Conservation (phyloP, 2,888 invertebrate species). For the Aporophyla lueneburgensis region DNA sequence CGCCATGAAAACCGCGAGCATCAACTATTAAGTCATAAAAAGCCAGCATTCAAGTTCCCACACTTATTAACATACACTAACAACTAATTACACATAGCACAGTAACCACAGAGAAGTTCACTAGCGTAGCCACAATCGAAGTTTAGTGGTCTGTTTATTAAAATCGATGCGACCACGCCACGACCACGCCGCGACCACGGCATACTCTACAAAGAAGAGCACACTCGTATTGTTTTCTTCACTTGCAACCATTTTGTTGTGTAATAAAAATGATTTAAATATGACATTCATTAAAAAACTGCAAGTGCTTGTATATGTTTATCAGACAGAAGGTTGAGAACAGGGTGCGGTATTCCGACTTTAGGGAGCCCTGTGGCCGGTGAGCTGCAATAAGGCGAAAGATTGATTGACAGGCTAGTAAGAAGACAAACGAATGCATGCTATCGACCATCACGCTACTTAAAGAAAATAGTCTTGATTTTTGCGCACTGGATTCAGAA, state of each 20-base stretch:
- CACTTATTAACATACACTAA: constrained; percentile 26
- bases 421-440: neutral
- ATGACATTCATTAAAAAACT: neutral
- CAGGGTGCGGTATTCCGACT: neutral
- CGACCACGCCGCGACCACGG: constrained; percentile 44
- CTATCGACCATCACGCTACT: neutral
- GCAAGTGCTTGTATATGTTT: neutral
- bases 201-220: constrained; percentile 15
- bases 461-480: neutral
- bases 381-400: neutral
- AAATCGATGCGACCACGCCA: constrained; percentile 64
- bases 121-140: constrained; percentile 57
- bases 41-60: neutral
- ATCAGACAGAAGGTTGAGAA: neutral
- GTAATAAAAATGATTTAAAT: neutral
- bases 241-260: neutral
- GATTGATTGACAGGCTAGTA: neutral
- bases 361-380: neutral
- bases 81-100: constrained; percentile 54
- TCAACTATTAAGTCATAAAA: constrained; percentile 21
- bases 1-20: neutral
- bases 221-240: constrained; percentile 26
- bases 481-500: neutral
- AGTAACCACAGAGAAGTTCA: constrained; percentile 64
- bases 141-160: constrained; percentile 66